Percentiles rank a stretch among this genome's conserved stretches.
These are phyloP conservation scores for Hermaeophaga mercurialis DNA, from an alignment of 2,888 invertebrate genomes.

Conservation along the genomic window DNA sequence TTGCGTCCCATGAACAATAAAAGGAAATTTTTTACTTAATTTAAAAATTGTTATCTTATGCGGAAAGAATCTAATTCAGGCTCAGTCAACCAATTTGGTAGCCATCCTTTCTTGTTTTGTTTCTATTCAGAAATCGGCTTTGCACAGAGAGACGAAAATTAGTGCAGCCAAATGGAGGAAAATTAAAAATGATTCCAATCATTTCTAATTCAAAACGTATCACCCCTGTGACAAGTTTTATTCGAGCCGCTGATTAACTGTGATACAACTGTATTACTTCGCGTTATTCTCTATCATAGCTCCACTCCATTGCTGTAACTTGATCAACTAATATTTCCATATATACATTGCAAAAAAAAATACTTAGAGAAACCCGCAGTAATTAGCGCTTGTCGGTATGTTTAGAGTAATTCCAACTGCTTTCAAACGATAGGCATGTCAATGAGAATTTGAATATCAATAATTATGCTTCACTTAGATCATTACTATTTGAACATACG, in stretches of 20 bases:
- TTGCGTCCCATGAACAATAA: not conserved
- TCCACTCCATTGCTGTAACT: not conserved
- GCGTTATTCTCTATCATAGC: not conserved
- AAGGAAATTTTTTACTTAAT: slow-evolving; percentile 1
- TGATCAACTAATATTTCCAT: too few relatives aligned
- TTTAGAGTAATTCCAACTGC: too few relatives aligned
- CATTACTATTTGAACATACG: too few relatives aligned
- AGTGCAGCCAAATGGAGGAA: not conserved
- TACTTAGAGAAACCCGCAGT: too few relatives aligned
- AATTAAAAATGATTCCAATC: slow-evolving; percentile 11
- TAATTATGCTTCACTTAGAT: too few relatives aligned
- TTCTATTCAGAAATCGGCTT: not conserved
- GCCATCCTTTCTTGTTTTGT: slow-evolving; percentile 6
- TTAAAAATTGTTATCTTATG: slow-evolving; percentile 5
- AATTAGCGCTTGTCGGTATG: too few relatives aligned
- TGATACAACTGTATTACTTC: not conserved
- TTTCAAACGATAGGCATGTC: too few relatives aligned
- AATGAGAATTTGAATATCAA: too few relatives aligned
- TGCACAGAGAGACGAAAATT: slow-evolving; percentile 2
- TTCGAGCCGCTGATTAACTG: not conserved
- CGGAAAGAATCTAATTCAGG: slow-evolving; percentile 4
- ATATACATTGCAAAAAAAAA: too few relatives aligned
- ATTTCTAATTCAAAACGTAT: not conserved
- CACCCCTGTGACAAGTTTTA: not conserved
- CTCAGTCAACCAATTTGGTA: slow-evolving; percentile 1